phyloP scores from a whole-genome alignment of 1,140 invertebrate genomes.

The Rhopalosiphum padi region DNA sequence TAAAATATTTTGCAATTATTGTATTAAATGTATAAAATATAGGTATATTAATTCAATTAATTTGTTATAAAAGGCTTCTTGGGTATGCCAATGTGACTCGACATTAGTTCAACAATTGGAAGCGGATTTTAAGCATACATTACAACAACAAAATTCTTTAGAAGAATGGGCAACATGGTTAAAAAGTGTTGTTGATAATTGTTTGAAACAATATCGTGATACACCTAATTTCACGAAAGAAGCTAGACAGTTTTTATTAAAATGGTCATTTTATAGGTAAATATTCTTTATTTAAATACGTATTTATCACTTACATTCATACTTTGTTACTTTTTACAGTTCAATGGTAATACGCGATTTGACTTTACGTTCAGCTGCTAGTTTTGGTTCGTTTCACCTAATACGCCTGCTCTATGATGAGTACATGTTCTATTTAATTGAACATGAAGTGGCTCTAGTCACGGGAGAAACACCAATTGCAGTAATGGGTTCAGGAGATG shows the following conservation, averaged over 20 bases:
- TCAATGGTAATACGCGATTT: slow-evolving; percentile 96
- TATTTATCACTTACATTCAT: not conserved
- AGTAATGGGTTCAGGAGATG: slow-evolving; percentile 80
- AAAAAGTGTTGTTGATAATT: slow-evolving; percentile 87
- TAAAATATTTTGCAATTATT: slow-evolving; percentile 61
- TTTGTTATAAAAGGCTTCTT: slow-evolving; percentile 74
- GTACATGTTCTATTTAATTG: slow-evolving; percentile 99
- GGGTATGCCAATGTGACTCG: slow-evolving; percentile 96
- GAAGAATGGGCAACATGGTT: slow-evolving; percentile 98
- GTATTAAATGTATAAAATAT: not conserved
- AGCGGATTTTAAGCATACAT: slow-evolving; percentile 91
- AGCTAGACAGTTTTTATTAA: slow-evolving; percentile 92
- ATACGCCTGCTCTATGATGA: slow-evolving; percentile 97
- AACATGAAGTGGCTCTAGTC: slow-evolving; percentile 93
- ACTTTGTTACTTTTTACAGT: slow-evolving; percentile 67
- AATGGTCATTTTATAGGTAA: slow-evolving; percentile 98
- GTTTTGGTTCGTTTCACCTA: slow-evolving; percentile 98
- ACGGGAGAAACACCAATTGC: slow-evolving; percentile 91
- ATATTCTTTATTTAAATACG: not conserved
- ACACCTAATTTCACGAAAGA: slow-evolving; percentile 88
- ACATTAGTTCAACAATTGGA: slow-evolving; percentile 86
- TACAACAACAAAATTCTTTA: slow-evolving; percentile 90
- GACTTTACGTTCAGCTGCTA: slow-evolving; percentile 92
- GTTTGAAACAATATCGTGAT: slow-evolving; percentile 86
- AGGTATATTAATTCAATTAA: not conserved